A percentile compares a stretch with the other conserved stretches of the same genome.
These are phyloP conservation scores for Corydoras maculifer DNA, from an alignment of 2,113 vertebrate genomes.

Conservation along the genomic window DNA sequence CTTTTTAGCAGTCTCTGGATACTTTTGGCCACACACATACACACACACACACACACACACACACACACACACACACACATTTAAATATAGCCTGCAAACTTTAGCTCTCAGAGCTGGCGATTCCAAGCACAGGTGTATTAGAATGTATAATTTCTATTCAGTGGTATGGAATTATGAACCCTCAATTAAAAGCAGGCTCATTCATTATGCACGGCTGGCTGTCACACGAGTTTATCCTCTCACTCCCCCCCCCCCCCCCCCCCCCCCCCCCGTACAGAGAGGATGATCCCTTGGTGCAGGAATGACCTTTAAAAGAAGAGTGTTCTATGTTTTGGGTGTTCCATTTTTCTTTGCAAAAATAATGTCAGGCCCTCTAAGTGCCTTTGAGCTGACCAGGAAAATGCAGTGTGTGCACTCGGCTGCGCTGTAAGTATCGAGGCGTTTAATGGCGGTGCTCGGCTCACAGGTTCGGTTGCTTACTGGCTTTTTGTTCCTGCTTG, in stretches of 20 bases:
- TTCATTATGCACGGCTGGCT: too few species aligned
- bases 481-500: slow-evolving; percentile 1
- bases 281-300: slow-evolving; percentile 24
- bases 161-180: neutral
- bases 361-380: slow-evolving; percentile 21
- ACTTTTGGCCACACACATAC: too few species aligned
- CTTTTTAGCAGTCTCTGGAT: too few species aligned
- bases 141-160: slow-evolving; percentile 34
- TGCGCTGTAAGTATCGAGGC: slow-evolving; percentile 12
- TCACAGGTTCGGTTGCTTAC: neutral
- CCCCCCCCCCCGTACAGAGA: neutral
- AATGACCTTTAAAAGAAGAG: slow-evolving; percentile 43
- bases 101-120: neutral
- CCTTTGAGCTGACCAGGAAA: slow-evolving; percentile 19
- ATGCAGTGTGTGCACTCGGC: neutral
- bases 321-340: slow-evolving; percentile 16
- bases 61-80: too few species aligned
- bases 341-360: slow-evolving; percentile 16
- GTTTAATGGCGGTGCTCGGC: slow-evolving; percentile 11
- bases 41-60: too few species aligned
- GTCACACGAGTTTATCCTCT: too few species aligned
- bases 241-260: too few species aligned
- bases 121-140: slow-evolving; percentile 19
- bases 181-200: too few species aligned
- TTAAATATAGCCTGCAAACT: too few species aligned